phyloP scores from a whole-genome alignment of 2,113 vertebrate species.

The Leucosticte australis region DNA sequence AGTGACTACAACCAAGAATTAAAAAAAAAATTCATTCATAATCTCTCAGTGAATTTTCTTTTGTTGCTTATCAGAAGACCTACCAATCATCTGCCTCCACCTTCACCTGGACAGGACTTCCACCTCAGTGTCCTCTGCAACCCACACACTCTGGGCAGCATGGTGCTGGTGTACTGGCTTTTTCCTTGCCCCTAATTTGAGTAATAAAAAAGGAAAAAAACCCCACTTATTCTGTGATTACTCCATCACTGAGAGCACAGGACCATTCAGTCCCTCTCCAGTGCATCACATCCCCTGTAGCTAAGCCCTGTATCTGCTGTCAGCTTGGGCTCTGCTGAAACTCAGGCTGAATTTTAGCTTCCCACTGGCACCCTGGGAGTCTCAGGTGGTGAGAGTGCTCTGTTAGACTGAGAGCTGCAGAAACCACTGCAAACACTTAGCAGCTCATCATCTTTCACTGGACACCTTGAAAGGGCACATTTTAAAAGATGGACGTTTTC shows the following conservation, averaged over 20 bases:
- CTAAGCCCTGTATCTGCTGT: not conserved
- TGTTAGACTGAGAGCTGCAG: not conserved
- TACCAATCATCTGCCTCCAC: not conserved
- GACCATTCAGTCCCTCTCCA: not conserved
- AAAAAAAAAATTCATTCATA: not conserved
- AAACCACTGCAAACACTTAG: not conserved
- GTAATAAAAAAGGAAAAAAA: not conserved
- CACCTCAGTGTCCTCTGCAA: not conserved
- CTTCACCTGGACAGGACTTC: not conserved
- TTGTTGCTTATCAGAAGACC: not conserved
- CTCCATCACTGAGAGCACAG: not conserved
- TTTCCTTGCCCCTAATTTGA: not conserved
- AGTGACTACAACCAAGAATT: not conserved
- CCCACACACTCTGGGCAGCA: not conserved
- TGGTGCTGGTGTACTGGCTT: fast-evolving
- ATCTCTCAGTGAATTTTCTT: not conserved
- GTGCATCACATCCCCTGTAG: not conserved
- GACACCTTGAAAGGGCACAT: not conserved
- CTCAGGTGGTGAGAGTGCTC: not conserved
- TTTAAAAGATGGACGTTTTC: not conserved
- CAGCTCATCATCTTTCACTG: not conserved
- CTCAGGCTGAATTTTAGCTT: not conserved
- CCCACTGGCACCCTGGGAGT: not conserved
- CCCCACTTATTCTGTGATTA: not conserved
- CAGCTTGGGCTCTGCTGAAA: not conserved